Percentiles rank a stretch among this genome's conserved stretches.
Evolutionary conservation across 1,140 invertebrate species (phyloP).

Genomic region (Drosophila trapezifrons): DNA sequence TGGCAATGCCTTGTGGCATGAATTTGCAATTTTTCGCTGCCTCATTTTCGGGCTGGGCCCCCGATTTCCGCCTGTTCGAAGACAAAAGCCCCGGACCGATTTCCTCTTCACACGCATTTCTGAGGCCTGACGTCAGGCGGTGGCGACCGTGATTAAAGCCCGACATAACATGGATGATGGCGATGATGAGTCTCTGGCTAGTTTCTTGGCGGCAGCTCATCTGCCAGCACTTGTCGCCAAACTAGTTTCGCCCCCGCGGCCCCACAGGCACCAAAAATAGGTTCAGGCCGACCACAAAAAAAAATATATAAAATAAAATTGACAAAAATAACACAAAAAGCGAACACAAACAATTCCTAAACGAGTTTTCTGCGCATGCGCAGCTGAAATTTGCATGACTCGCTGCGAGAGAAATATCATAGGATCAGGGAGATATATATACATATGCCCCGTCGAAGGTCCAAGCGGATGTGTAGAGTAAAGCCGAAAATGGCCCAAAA

Average conservation of each 20-base stretch:
- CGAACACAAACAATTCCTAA: constrained; percentile 24
- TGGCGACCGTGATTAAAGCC: constrained; percentile 2
- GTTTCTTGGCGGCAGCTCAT: constrained; percentile 22
- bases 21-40: constrained; percentile 25
- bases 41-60: constrained; percentile 32
- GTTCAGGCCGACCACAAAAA: constrained; percentile 12
- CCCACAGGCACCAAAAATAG: constrained; percentile 34
- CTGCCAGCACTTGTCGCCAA: constrained; percentile 63
- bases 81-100: constrained; percentile 22
- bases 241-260: constrained; percentile 64
- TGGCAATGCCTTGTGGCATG: constrained; percentile 17
- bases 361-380: constrained; percentile 51
- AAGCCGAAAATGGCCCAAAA: background rate
- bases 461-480: constrained; percentile 19
- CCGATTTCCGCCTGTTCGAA: constrained; percentile 51
- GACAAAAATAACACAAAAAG: constrained; percentile 31
- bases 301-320: background rate
- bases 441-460: constrained; percentile 12
- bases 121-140: constrained; percentile 55
- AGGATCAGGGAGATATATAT: constrained; percentile 15
- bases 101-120: constrained; percentile 55
- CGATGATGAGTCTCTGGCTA: constrained; percentile 21
- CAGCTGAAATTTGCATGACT: constrained; percentile 47
- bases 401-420: constrained; percentile 19
- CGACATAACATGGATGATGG: background rate